Evolutionary conservation across 1,140 invertebrate species (phyloP), one percentile per base, ranked within the genome.

Genomic region (Carcinoscorpius rotundicauda): DNA sequence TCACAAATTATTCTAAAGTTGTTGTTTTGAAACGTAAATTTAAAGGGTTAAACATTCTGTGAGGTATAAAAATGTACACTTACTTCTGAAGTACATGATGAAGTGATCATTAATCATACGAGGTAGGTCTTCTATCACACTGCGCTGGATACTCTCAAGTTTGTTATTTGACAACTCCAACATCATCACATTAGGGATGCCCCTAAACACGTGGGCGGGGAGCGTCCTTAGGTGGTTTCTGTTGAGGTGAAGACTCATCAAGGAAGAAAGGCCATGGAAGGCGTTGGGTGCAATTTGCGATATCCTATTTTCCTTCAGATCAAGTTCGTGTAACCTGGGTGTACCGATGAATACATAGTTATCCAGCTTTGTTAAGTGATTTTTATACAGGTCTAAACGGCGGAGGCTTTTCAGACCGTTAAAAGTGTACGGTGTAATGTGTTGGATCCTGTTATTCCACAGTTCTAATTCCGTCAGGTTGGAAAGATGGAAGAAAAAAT

Each of bases 401-500:
- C 49, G 51, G 2, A 68, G 51, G 6, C 56, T 57, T 9, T 61
- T 49, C 49, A 68, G 51, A 0, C 66, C 66, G 0, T 61, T 56
- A 10, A 68, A 68, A 9, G 60, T 65, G 6, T 65, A 64, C 6
- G 64, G 63, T 3, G 63, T 65, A 4, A 68, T 51, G n/a, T 65
- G 60, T 0, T 52, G 55, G 0, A 68, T 58, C 6, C 57, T 8
- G 48, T 68, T 68, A 6, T 56, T 59, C 48, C 49, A 68, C 6
- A 68, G 29, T 5, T 62, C 57, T 6, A 68, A n/a, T 48, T 68
- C 66, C 11, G 48, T 59, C 49, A 68, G 29, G 52, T 58, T 65
- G 4, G 63, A 62, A 4, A 68, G 49, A 4, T 62, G 29, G 5
- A 61, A 58, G 29, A 68, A 68, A 5, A 61, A 62, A 48, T 58